These are phyloP conservation scores for Onthophagus taurus DNA, from an alignment of 1,140 invertebrate genomes.

Conservation along the genomic window DNA sequence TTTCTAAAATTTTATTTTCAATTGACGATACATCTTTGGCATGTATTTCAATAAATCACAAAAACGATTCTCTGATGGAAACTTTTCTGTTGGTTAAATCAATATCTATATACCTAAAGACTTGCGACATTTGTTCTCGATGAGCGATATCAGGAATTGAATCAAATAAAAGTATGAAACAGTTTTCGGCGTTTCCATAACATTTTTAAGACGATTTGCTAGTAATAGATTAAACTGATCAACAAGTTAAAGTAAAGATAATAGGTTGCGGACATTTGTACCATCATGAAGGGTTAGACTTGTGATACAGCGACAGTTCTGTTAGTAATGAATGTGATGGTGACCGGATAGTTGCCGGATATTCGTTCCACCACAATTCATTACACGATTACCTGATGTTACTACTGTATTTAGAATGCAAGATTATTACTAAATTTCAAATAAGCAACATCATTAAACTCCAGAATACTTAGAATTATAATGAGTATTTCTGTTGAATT, in stretches of 20 bases:
- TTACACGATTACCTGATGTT: not conserved
- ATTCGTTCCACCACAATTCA: too few species aligned
- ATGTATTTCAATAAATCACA: not conserved
- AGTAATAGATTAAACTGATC: not conserved
- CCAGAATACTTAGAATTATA: slow-evolving; percentile 1
- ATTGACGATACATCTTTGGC: not conserved
- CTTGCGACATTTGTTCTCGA: slow-evolving; percentile 18
- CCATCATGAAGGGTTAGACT: not conserved
- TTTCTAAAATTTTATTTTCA: not conserved
- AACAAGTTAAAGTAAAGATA: not conserved
- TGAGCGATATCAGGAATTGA: slow-evolving; percentile 18
- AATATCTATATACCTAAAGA: slow-evolving; percentile 11
- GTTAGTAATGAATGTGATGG: too few species aligned
- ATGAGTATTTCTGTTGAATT: not conserved
- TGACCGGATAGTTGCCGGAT: too few species aligned
- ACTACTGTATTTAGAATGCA: slow-evolving; percentile 2
- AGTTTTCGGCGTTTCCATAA: too few species aligned
- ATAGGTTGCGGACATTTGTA: not conserved
- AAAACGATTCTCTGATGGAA: not conserved
- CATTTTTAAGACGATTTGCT: not conserved
- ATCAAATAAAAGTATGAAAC: slow-evolving; percentile 17
- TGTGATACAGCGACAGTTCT: too few species aligned
- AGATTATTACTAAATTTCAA: slow-evolving; percentile 6
- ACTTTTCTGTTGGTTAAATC: not conserved
- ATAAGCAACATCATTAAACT: slow-evolving; percentile 1